Evolutionary conservation across 2,113 vertebrate species (phyloP), one percentile per base, ranked within the genome.

Genomic region (Charina bottae): DNA sequence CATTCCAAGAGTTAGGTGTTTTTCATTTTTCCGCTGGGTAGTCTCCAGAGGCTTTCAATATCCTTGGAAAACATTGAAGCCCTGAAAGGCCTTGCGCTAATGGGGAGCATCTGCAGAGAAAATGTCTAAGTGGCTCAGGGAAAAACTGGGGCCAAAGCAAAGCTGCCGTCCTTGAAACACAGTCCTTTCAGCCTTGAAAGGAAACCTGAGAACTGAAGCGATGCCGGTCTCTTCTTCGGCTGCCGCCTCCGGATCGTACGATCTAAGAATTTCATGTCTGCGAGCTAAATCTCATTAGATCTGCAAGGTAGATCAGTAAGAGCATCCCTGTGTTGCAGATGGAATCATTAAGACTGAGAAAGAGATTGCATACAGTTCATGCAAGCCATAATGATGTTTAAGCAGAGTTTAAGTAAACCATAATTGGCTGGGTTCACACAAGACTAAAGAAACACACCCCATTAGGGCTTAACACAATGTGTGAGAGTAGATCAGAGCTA

Each of bases 41-140:
- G 3, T 58, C 72, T 83, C 85, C 12, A 2, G 55, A 83, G 85
- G 21, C 68, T 78, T 90, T 87, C 84, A 87, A 90, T 88, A 83
- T 21, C 55, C 19, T 46, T 6, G 11, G 85, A 83, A 89, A 93
- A 93, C 92, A 88, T 11, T 15, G 26, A 87, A 58, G 89, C 85
- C 64, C 60, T 83, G 85, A 83, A 88, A 60, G 28, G 64, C 42
- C 55, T 54, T 53, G 55, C 9, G 46, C 56, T 88, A 93, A 90
- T 93, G 89, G 85, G 33, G 85, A n/a, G 13, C 55, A 28, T 55
- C 85, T 26, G n/a, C 46, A 26, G 55, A 53, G 62, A 55, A 54
- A 89, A 37, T 5, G 19, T 42, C 87, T 89, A 84, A 92, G 91
- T 89, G n/a, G 56, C 19, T 87, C 46, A 88, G 19, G 56, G 13